Percentiles rank a stretch among this genome's conserved stretches.
These are phyloP conservation scores for Yponomeuta cagnagella DNA, from an alignment of 2,888 invertebrate genomes.

Conservation along the genomic window DNA sequence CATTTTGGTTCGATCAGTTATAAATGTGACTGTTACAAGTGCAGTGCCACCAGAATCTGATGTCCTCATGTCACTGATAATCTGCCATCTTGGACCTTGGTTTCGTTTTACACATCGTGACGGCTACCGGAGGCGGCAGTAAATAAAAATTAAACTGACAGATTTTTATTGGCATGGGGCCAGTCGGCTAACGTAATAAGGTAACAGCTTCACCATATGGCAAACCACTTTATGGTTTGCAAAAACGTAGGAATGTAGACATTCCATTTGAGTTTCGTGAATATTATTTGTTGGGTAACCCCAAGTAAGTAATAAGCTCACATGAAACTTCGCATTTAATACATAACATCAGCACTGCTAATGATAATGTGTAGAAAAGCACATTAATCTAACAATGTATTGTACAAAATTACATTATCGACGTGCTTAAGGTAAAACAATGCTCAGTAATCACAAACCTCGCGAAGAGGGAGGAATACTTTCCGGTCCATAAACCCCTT, in stretches of 20 bases:
- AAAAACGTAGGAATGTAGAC: background rate
- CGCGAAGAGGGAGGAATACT: slow-evolving; percentile 4
- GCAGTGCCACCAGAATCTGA: slow-evolving; percentile 3
- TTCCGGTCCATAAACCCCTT: slow-evolving; percentile 52
- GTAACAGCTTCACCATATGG: background rate
- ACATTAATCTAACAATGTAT: background rate
- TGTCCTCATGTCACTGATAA: slow-evolving; percentile 6
- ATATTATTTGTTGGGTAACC: no score
- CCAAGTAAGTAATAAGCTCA: background rate
- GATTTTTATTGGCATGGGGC: background rate
- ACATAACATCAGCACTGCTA: background rate
- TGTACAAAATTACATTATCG: background rate
- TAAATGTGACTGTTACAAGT: background rate
- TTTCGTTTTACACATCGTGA: slow-evolving; percentile 7
- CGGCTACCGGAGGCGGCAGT: slow-evolving; percentile 1
- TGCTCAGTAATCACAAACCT: background rate
- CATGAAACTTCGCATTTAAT: background rate
- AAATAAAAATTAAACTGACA: background rate
- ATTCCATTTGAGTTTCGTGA: no score
- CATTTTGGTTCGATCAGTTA: background rate
- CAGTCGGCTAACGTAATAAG: background rate
- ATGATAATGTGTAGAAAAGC: background rate
- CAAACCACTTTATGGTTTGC: background rate
- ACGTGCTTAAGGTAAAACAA: background rate
- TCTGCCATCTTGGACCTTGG: slow-evolving; percentile 12